phyloP scores from a whole-genome alignment of 2,113 vertebrate species.

The Oncorhynchus gorbuscha region DNA sequence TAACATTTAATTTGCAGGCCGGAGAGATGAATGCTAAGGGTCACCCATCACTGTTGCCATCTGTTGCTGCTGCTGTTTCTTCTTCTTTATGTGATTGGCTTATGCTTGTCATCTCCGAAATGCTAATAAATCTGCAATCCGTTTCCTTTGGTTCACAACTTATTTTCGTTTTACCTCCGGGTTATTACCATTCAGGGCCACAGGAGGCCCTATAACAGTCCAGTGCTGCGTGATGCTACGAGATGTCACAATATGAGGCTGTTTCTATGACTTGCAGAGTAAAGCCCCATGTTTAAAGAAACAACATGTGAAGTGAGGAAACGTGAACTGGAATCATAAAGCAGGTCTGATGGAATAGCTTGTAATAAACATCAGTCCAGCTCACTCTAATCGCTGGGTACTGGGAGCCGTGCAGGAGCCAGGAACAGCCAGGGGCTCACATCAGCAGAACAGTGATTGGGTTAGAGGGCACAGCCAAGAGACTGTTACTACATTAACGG shows the following conservation, averaged over 20 bases:
- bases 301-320: not conserved
- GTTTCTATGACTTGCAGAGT: not conserved
- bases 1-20: not conserved
- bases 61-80: not conserved
- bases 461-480: slow-evolving; percentile 56
- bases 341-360: slow-evolving; percentile 38
- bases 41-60: not conserved
- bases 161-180: not conserved
- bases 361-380: slow-evolving; percentile 57
- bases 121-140: not conserved
- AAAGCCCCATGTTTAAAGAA: not conserved
- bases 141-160: not conserved
- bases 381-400: slow-evolving; percentile 58
- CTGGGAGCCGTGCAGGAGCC: slow-evolving; percentile 53
- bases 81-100: not conserved
- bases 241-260: not conserved
- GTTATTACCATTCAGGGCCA: not conserved
- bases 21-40: slow-evolving; percentile 8
- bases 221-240: not conserved
- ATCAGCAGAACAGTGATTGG: slow-evolving; percentile 61
- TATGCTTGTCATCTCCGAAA: not conserved
- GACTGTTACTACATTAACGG: slow-evolving; percentile 62
- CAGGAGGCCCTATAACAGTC: not conserved
- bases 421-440: slow-evolving; percentile 26
- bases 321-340: not conserved